Conservation (phyloP, 2,888 invertebrate species). For the Lasioglossum calceatum region DNA sequence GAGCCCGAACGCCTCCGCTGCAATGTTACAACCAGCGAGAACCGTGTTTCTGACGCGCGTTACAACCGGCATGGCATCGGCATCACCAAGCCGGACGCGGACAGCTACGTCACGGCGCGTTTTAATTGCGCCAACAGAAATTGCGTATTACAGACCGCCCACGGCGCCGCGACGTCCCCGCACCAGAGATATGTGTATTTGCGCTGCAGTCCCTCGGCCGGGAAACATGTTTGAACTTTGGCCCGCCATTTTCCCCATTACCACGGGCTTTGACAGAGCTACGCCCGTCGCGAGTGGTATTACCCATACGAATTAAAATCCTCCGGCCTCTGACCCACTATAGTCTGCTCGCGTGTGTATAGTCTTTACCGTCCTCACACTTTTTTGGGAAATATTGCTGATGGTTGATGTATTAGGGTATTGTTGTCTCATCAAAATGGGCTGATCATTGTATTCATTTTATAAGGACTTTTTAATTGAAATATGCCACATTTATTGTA, state of each 20-base stretch:
- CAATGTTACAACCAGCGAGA: constrained; percentile 32
- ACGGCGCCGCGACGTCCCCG: not conserved
- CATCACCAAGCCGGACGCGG: constrained; percentile 1
- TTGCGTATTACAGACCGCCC: constrained; percentile 69
- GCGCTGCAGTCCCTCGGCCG: not conserved
- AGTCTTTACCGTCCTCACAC: not conserved
- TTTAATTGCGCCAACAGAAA: constrained; percentile 77
- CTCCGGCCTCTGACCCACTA: not conserved
- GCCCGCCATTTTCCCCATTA: not conserved
- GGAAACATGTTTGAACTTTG: constrained; percentile 4
- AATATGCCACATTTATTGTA: no score
- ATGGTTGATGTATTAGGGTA: not conserved
- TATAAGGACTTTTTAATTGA: no score
- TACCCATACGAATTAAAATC: not conserved
- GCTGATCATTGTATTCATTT: no score
- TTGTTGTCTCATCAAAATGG: no score
- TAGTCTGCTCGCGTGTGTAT: not conserved
- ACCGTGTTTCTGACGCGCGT: constrained; percentile 6
- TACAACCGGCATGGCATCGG: constrained; percentile 29
- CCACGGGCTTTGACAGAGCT: not conserved
- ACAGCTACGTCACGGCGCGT: constrained; percentile 68
- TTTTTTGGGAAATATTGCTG: not conserved
- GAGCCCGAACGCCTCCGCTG: constrained; percentile 43
- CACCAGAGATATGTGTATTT: not conserved
- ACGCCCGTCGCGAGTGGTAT: not conserved